phyloP scores from a whole-genome alignment of 2,888 invertebrate species.

The Xestia rhomboidea region DNA sequence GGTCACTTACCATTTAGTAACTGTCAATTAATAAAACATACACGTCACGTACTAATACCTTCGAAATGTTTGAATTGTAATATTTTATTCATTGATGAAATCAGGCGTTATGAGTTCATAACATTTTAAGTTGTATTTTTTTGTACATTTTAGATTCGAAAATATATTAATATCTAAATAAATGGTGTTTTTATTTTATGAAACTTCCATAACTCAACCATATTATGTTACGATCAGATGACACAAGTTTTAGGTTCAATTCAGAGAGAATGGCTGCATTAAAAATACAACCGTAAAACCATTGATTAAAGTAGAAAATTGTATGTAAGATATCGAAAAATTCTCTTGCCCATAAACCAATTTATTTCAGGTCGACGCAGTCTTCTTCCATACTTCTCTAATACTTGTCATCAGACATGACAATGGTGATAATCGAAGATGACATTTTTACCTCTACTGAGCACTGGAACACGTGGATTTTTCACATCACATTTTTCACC shows the following conservation, averaged over 20 bases:
- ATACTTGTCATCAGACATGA: no score
- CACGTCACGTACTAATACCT: constrained; percentile 78
- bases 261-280: background rate
- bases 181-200: constrained; percentile 77
- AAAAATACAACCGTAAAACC: background rate
- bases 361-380: no score
- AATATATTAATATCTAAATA: constrained; percentile 92
- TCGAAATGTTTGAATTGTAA: constrained; percentile 80
- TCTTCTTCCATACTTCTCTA: no score
- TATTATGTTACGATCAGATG: background rate
- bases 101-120: constrained; percentile 91
- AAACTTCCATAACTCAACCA: background rate
- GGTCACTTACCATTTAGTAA: constrained; percentile 80
- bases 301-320: background rate
- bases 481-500: background rate
- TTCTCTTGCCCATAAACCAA: no score
- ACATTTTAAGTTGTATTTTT: constrained; percentile 93
- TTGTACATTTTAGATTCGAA: constrained; percentile 94
- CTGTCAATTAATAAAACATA: constrained; percentile 87
- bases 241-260: background rate
- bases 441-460: no score
- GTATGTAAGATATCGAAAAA: background rate
- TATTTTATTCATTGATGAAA: constrained; percentile 83
- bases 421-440: no score
- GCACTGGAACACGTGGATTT: background rate